phyloP scores from a whole-genome alignment of 2,113 vertebrate genomes.

The Dryoscopus gambensis region DNA sequence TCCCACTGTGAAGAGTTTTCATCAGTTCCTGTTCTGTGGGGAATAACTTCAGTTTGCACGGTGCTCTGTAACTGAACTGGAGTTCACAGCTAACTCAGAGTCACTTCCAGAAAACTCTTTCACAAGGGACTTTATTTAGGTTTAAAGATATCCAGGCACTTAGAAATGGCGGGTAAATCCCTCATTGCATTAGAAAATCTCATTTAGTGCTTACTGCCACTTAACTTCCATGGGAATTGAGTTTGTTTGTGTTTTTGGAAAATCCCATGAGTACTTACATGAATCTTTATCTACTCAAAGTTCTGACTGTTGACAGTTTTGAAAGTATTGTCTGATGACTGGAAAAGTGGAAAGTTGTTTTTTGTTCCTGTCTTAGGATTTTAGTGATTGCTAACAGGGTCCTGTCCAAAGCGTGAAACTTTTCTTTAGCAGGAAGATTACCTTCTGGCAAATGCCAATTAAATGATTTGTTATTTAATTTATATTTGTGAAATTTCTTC shows the following conservation, averaged over 20 bases:
- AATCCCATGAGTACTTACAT: not conserved
- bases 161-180: not conserved
- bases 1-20: not conserved
- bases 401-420: not conserved
- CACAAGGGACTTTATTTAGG: not conserved
- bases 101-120: not conserved
- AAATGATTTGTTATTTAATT: not conserved
- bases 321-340: not conserved
- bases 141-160: not conserved
- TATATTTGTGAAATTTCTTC: not conserved
- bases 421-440: not conserved
- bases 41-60: not conserved
- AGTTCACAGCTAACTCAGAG: not conserved
- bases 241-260: not conserved
- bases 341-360: not conserved
- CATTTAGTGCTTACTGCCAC: not conserved
- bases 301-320: not conserved
- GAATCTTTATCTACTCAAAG: not conserved
- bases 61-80: not conserved
- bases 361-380: not conserved
- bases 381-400: not conserved
- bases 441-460: not conserved
- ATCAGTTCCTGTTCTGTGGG: not conserved
- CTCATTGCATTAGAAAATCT: not conserved
- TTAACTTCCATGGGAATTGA: not conserved